These are phyloP conservation scores for Vesta saturnalis DNA, from an alignment of 2,888 invertebrate genomes.

Conservation along the genomic window DNA sequence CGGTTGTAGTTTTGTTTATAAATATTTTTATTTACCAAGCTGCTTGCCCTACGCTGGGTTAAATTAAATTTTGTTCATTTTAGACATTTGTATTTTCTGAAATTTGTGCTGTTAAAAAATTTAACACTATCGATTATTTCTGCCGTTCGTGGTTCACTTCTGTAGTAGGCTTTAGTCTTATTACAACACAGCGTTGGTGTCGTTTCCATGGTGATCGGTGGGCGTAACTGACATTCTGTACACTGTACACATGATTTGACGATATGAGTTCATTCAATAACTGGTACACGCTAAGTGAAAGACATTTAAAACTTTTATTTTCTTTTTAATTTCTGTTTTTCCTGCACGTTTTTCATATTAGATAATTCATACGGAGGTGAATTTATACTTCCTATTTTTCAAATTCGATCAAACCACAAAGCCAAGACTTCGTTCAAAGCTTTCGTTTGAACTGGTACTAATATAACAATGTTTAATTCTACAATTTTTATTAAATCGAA, in stretches of 20 bases:
- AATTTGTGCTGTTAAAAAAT: constrained; percentile 1
- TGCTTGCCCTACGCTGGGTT: no score
- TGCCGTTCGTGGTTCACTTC: constrained; percentile 21
- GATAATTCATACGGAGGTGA: no score
- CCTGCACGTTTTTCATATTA: no score
- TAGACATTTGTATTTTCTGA: background rate
- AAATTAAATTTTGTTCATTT: background rate
- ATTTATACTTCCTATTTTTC: no score
- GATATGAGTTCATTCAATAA: constrained; percentile 48
- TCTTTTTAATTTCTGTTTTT: background rate
- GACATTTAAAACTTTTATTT: constrained; percentile 1
- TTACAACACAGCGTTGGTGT: constrained; percentile 49
- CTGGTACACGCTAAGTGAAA: constrained; percentile 29
- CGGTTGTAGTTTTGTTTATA: no score
- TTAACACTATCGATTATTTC: constrained; percentile 46
- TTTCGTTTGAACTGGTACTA: no score
- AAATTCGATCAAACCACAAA: no score
- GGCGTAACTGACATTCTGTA: constrained; percentile 51
- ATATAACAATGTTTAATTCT: no score
- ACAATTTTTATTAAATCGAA: no score
- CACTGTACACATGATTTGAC: constrained; percentile 47
- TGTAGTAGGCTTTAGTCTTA: constrained; percentile 35
- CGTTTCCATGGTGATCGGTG: constrained; percentile 52
- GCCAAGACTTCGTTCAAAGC: no score
- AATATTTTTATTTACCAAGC: no score